Evolutionary conservation across 2,797 vertebrate species (phyloP).

Genomic region (Lagodon rhomboides): DNA sequence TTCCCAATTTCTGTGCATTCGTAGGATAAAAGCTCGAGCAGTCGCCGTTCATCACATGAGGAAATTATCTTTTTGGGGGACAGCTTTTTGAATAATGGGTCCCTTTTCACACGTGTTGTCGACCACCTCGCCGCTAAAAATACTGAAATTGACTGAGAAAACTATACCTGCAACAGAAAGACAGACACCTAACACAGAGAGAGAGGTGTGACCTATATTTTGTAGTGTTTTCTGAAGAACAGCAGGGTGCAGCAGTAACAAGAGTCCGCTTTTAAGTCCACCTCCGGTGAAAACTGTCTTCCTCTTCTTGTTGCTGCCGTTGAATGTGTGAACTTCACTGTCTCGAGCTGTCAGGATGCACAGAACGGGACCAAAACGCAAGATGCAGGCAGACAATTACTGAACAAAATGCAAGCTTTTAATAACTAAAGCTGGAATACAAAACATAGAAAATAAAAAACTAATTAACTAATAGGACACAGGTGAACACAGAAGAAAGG

Average conservation of each 20-base stretch:
- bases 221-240: constrained; percentile 5
- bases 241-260: background rate
- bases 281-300: too few species aligned
- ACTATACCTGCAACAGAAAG: background rate
- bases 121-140: background rate
- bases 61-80: constrained; percentile 13
- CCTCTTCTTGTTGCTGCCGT: too few species aligned
- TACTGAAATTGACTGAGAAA: background rate
- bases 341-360: too few species aligned
- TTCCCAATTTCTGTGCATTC: constrained; percentile 27
- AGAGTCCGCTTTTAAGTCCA: too few species aligned
- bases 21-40: constrained; percentile 7
- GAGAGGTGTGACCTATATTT: constrained; percentile 3
- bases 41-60: background rate
- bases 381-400: too few species aligned
- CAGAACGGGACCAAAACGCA: too few species aligned
- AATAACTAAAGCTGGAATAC: too few species aligned
- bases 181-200: background rate
- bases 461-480: too few species aligned
- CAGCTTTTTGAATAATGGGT: constrained; percentile 23
- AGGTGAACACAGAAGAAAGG: too few species aligned
- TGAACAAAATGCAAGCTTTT: too few species aligned
- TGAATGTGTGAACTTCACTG: too few species aligned
- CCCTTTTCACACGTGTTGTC: constrained; percentile 10
- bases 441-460: too few species aligned